Percentiles rank a stretch among this genome's conserved stretches.
These are phyloP conservation scores for Chironex yamaguchii DNA, from an alignment of 30 jellyfish, hydroid and myxozoan species.

Conservation along the genomic window DNA sequence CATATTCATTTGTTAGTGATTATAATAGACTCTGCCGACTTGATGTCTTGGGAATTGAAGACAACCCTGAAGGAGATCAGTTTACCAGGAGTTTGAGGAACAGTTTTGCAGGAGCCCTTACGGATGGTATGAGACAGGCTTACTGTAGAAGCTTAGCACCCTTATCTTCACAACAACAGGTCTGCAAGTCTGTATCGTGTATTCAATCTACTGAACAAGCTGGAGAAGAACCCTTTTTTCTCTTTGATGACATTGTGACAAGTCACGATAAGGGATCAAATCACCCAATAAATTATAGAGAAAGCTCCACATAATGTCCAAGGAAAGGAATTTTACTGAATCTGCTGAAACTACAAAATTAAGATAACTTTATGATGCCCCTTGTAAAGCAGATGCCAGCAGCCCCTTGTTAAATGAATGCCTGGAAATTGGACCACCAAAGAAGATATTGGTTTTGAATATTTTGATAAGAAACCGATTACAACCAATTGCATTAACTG, in stretches of 20 bases:
- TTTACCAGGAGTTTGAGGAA: too few relatives aligned
- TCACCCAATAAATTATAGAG: too few relatives aligned
- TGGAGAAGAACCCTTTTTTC: too few relatives aligned
- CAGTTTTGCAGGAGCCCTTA: too few relatives aligned
- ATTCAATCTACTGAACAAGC: too few relatives aligned
- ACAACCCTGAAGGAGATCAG: background rate
- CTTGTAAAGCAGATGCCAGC: background rate
- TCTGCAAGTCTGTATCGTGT: too few relatives aligned
- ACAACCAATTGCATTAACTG: background rate
- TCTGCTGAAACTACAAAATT: too few relatives aligned
- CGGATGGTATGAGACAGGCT: conserved; percentile 36
- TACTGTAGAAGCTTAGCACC: conserved; percentile 28
- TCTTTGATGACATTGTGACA: too few relatives aligned
- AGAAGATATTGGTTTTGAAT: background rate
- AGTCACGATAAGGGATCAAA: too few relatives aligned
- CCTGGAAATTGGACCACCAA: background rate
- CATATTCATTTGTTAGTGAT: background rate
- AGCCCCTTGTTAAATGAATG: background rate
- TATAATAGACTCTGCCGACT: conserved; percentile 17
- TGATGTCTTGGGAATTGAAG: conserved; percentile 31
- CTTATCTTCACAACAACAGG: too few relatives aligned
- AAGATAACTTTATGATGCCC: background rate
- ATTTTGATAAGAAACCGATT: background rate
- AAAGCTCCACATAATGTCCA: too few relatives aligned
- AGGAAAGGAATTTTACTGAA: too few relatives aligned